A percentile compares a stretch with the other conserved stretches of the same genome.
phyloP scores from a whole-genome alignment of 2,113 vertebrate genomes.

The Sander vitreus region DNA sequence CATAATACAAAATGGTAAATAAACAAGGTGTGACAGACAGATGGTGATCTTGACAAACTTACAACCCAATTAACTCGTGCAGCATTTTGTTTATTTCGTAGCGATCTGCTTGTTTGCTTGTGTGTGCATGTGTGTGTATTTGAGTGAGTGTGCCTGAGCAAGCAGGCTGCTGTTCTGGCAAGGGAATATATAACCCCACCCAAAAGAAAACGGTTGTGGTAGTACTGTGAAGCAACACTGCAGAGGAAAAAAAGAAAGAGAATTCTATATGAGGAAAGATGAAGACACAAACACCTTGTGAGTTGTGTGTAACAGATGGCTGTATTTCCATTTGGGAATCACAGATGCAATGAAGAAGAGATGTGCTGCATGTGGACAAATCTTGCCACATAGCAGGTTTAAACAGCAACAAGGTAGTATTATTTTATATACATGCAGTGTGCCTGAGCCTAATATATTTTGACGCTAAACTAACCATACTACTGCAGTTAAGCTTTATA shows the following conservation, averaged over 20 bases:
- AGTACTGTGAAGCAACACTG: conserved; percentile 5
- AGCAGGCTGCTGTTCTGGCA: conserved; percentile 14
- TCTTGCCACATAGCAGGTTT: conserved; percentile 27
- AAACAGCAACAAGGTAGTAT: conserved; percentile 17
- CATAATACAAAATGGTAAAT: conserved; percentile 44
- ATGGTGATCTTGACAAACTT: conserved; percentile 51
- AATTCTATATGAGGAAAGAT: conserved; percentile 72
- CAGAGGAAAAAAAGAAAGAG: conserved; percentile 65
- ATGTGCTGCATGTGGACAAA: conserved; percentile 51
- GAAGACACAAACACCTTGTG: conserved; percentile 66
- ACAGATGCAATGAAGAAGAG: conserved; percentile 44
- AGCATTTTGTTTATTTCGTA: conserved; percentile 41
- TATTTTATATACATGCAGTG: conserved; percentile 2
- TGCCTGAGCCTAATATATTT: neutral
- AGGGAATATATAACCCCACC: conserved; percentile 42
- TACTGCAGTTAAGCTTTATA: neutral
- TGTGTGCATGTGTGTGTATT: neutral
- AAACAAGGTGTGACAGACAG: conserved; percentile 64
- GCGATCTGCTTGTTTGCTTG: conserved; percentile 25
- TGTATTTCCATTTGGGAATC: conserved; percentile 59
- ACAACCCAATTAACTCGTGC: conserved; percentile 52
- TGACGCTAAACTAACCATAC: neutral
- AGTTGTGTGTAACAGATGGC: conserved; percentile 71
- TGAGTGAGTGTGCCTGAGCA: neutral
- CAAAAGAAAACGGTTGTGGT: conserved; percentile 36